Evolutionary conservation across 1,140 invertebrate species (phyloP).

Genomic region (Adelges cooleyi): DNA sequence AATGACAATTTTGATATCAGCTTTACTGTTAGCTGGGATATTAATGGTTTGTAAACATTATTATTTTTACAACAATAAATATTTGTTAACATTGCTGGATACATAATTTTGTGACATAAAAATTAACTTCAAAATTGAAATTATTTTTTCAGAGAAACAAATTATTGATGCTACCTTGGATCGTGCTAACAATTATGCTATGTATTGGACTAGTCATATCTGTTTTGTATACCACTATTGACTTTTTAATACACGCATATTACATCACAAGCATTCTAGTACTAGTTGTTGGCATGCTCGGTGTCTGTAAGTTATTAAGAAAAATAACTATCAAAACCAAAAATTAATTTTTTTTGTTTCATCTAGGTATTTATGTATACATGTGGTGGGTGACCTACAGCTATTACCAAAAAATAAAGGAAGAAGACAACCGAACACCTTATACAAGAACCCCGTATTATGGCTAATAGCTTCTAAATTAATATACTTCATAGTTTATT

Average conservation of each 20-base stretch:
- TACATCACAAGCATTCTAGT: conserved; percentile 46
- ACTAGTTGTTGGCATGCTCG: conserved; percentile 49
- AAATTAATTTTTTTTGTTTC: conserved; percentile 20
- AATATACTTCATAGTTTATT: neutral
- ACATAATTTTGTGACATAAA: neutral
- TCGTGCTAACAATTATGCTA: conserved; percentile 62
- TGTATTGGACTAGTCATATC: conserved; percentile 59
- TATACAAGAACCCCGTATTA: conserved; percentile 25
- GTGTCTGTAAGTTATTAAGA: conserved; percentile 43
- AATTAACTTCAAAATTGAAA: neutral
- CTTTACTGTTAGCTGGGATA: conserved; percentile 57
- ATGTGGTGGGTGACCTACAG: conserved; percentile 43
- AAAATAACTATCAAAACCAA: neutral
- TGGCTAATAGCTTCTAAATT: neutral
- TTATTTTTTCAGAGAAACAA: conserved; percentile 51
- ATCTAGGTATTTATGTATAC: conserved; percentile 38
- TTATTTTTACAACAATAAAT: neutral
- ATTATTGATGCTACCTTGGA: conserved; percentile 69
- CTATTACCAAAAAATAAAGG: conserved; percentile 38
- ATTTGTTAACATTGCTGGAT: neutral
- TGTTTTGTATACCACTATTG: conserved; percentile 59
- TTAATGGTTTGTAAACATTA: neutral
- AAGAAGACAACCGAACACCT: conserved; percentile 25
- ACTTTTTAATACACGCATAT: conserved; percentile 51
- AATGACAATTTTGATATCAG: conserved; percentile 67